These are phyloP conservation scores for Hypena proboscidalis DNA, from an alignment of 2,888 invertebrate genomes.

Conservation along the genomic window DNA sequence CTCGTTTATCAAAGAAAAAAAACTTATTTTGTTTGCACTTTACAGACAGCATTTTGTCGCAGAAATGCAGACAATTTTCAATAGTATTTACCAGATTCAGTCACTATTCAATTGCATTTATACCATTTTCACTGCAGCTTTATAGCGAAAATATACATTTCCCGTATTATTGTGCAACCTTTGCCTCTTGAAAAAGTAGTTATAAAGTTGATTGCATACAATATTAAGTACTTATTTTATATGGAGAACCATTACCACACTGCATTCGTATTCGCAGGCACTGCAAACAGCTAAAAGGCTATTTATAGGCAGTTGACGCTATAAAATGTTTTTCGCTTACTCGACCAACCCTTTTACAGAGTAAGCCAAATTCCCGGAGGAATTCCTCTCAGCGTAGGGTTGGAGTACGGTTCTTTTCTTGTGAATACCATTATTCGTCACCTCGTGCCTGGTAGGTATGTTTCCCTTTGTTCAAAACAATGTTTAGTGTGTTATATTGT, in stretches of 20 bases:
- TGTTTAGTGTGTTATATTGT: neutral
- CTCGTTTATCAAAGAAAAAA: no score
- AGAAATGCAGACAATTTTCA: no score
- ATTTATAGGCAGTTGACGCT: slow-evolving; percentile 16
- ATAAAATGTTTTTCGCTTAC: slow-evolving; percentile 17
- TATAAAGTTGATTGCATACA: neutral
- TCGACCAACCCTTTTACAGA: slow-evolving; percentile 10
- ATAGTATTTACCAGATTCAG: no score
- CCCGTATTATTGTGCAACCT: no score
- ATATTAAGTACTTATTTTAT: neutral
- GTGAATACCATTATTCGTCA: slow-evolving; percentile 7
- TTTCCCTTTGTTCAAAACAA: neutral
- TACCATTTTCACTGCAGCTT: no score
- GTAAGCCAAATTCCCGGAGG: slow-evolving; percentile 20
- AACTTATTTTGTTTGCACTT: no score
- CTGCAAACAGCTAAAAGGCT: slow-evolving; percentile 6
- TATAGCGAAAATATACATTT: no score
- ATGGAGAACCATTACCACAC: neutral
- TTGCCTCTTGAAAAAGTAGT: no score
- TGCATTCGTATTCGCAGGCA: neutral
- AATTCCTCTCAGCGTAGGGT: slow-evolving; percentile 16
- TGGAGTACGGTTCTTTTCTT: slow-evolving; percentile 16
- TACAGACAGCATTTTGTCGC: no score
- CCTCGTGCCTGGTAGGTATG: neutral
- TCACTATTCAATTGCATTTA: no score